phyloP scores from a whole-genome alignment of 2,797 vertebrate species.

The Nasua narica region DNA sequence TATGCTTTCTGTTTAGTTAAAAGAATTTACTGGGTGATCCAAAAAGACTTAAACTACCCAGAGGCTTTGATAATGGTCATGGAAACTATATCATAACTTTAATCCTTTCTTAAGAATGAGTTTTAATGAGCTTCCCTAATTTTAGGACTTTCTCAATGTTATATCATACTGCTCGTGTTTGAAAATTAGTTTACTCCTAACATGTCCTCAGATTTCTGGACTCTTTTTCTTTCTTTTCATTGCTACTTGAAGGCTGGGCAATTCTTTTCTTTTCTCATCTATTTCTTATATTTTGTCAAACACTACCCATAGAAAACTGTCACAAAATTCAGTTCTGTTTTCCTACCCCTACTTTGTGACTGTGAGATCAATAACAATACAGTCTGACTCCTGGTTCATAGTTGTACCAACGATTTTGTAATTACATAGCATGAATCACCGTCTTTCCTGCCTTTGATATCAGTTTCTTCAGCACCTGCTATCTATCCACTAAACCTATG shows the following conservation, averaged over 20 bases:
- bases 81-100: neutral
- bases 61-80: conserved; percentile 9
- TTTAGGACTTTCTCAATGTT: neutral
- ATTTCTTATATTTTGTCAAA: neutral
- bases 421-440: neutral
- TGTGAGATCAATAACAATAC: neutral
- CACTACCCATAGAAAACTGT: neutral
- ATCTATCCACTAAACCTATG: neutral
- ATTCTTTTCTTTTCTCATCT: neutral
- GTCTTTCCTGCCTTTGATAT: neutral
- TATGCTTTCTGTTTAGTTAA: neutral
- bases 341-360: neutral
- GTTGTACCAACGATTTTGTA: neutral
- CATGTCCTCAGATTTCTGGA: neutral
- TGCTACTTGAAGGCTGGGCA: neutral
- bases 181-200: neutral
- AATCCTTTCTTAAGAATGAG: neutral
- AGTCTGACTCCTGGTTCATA: neutral
- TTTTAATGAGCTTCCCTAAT: neutral
- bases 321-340: neutral
- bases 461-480: neutral
- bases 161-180: neutral
- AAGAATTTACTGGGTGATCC: neutral
- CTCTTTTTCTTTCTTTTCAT: neutral
- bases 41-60: neutral